These are phyloP conservation scores for Lutjanus campechanus DNA, from an alignment of 2,797 vertebrate species.

Conservation along the genomic window DNA sequence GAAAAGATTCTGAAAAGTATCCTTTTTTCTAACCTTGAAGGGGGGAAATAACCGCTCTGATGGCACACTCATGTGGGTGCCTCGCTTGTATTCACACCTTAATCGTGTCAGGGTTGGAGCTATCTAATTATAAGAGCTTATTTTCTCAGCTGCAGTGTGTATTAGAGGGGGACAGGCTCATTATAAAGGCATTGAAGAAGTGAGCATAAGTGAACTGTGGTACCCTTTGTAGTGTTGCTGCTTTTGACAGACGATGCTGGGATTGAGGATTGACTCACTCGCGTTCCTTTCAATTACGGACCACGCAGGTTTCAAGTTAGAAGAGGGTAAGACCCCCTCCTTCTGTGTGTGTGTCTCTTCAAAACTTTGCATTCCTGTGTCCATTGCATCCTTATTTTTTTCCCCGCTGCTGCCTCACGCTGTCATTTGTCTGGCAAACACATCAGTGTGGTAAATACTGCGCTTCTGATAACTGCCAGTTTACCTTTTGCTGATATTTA, in stretches of 20 bases:
- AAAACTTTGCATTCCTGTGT: constrained; percentile 44
- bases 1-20: constrained; percentile 60
- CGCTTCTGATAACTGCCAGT: constrained; percentile 65
- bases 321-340: constrained; percentile 40
- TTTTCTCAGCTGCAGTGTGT: constrained; percentile 62
- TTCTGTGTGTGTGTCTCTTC: constrained; percentile 22
- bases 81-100: constrained; percentile 59
- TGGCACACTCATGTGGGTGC: constrained; percentile 46
- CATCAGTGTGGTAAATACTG: constrained; percentile 60
- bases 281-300: constrained; percentile 77
- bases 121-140: constrained; percentile 77
- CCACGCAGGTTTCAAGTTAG: constrained; percentile 42
- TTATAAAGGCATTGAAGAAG: constrained; percentile 70
- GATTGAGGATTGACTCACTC: constrained; percentile 55
- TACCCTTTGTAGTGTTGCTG: constrained; percentile 54
- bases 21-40: constrained; percentile 56
- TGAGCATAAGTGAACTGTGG: constrained; percentile 55
- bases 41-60: constrained; percentile 51
- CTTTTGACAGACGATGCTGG: constrained; percentile 62
- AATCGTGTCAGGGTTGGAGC: constrained; percentile 63
- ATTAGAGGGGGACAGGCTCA: constrained; percentile 67
- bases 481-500: constrained; percentile 72
- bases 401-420: constrained; percentile 15
- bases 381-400: constrained; percentile 33
- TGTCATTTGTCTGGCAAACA: constrained; percentile 45